Evolutionary conservation across 1,140 invertebrate genomes (phyloP).

Genomic region (Lepidurus packardi): DNA sequence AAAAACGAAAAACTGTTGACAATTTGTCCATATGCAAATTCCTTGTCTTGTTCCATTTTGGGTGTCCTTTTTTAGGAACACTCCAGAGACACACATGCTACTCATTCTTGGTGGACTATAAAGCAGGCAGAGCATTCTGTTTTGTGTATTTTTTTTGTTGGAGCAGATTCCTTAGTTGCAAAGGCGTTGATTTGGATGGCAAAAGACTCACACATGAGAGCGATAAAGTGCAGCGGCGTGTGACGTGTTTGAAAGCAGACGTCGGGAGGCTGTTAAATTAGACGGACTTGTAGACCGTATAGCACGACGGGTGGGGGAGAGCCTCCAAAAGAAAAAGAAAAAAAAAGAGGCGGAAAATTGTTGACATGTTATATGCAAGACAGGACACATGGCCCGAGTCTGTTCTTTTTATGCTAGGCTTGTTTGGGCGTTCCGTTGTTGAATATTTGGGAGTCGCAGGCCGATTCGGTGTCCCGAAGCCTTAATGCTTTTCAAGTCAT

Average conservation of each 20-base stretch:
- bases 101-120: background rate
- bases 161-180: background rate
- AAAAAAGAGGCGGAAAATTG: background rate
- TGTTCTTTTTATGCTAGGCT: background rate
- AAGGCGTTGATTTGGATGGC: constrained; percentile 16
- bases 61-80: background rate
- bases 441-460: background rate
- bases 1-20: background rate
- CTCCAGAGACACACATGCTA: background rate
- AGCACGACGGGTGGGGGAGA: background rate
- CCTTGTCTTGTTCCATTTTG: background rate
- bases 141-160: background rate
- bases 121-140: background rate
- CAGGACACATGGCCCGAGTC: background rate
- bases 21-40: constrained; percentile 6
- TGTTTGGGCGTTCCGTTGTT: background rate
- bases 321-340: background rate
- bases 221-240: constrained; percentile 10
- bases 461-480: background rate
- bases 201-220: background rate
- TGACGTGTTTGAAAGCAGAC: constrained; percentile 17
- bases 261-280: constrained; percentile 8
- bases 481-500: background rate
- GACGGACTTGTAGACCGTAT: background rate
- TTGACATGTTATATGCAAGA: constrained; percentile 19